These are phyloP conservation scores for Lasioglossum figueresi DNA, from an alignment of 2,888 invertebrate species.

Conservation along the genomic window DNA sequence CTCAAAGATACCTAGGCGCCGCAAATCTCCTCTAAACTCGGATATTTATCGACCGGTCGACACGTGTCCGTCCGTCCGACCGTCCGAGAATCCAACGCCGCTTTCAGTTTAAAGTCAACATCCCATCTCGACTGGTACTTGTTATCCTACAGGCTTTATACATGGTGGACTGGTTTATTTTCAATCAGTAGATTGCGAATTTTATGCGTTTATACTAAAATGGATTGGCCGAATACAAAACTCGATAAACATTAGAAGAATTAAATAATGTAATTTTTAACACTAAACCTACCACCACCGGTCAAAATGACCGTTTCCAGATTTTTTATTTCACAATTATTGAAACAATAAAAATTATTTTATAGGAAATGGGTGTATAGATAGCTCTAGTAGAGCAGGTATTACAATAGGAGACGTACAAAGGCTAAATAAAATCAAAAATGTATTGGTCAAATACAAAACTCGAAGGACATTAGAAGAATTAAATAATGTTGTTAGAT, in stretches of 20 bases:
- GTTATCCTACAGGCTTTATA: neutral
- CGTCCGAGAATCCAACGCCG: neutral
- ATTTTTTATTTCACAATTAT: too few relatives aligned
- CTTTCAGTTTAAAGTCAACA: neutral
- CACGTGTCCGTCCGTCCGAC: slow-evolving; percentile 18
- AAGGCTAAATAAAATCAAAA: too few relatives aligned
- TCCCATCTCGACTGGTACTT: neutral
- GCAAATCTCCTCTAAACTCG: slow-evolving; percentile 48
- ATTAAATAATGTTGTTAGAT: too few relatives aligned
- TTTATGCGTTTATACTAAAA: neutral
- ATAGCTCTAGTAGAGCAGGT: too few relatives aligned
- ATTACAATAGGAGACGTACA: too few relatives aligned
- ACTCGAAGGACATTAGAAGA: too few relatives aligned
- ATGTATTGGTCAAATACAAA: too few relatives aligned
- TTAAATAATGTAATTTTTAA: too few relatives aligned
- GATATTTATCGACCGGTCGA: slow-evolving; percentile 50
- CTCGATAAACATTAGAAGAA: neutral
- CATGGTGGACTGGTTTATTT: neutral
- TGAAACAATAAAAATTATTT: too few relatives aligned
- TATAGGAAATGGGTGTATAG: too few relatives aligned
- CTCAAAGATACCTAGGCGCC: slow-evolving; percentile 42
- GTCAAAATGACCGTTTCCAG: too few relatives aligned
- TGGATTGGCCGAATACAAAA: neutral
- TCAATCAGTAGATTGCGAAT: neutral
- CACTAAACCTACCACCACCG: too few relatives aligned